These are phyloP conservation scores for Lophius piscatorius DNA, from an alignment of 2,113 vertebrate species.

Conservation along the genomic window DNA sequence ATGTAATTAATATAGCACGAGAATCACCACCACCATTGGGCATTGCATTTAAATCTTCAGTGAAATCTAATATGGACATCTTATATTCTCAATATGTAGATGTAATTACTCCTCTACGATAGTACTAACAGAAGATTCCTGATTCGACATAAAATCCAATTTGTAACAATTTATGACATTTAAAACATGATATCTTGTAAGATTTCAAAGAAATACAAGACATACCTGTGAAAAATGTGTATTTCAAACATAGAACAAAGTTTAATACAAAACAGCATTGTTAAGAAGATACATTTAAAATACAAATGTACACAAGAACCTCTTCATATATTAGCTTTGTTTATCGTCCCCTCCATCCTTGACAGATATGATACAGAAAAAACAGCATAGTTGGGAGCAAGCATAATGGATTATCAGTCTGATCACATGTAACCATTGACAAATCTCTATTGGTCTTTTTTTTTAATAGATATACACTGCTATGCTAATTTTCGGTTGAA, in stretches of 20 bases:
- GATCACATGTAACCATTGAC: slow-evolving; percentile 27
- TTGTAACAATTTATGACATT: slow-evolving; percentile 15
- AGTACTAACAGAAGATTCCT: not conserved
- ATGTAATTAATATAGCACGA: slow-evolving; percentile 21
- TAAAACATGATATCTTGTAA: slow-evolving; percentile 24
- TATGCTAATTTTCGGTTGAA: slow-evolving; percentile 38
- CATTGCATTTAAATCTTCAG: slow-evolving; percentile 36
- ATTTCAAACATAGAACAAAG: slow-evolving; percentile 36
- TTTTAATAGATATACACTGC: slow-evolving; percentile 48
- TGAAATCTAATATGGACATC: slow-evolving; percentile 1
- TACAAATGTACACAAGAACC: slow-evolving; percentile 44
- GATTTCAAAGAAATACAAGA: slow-evolving; percentile 32
- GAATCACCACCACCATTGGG: slow-evolving; percentile 32
- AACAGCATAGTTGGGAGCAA: slow-evolving; percentile 26
- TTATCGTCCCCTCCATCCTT: slow-evolving; percentile 46
- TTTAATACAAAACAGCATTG: slow-evolving; percentile 13
- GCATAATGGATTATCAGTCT: slow-evolving; percentile 14
- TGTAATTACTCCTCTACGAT: not conserved
- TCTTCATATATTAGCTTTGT: slow-evolving; percentile 68
- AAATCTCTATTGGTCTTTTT: slow-evolving; percentile 33
- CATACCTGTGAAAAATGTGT: slow-evolving; percentile 46
- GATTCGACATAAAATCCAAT: slow-evolving; percentile 1
- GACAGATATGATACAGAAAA: slow-evolving; percentile 31
- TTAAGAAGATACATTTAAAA: slow-evolving; percentile 28
- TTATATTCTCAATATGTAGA: slow-evolving; percentile 3